A percentile compares a stretch with the other conserved stretches of the same genome.
Evolutionary conservation across 1,140 invertebrate species (phyloP).

Genomic region (Sipha flava): DNA sequence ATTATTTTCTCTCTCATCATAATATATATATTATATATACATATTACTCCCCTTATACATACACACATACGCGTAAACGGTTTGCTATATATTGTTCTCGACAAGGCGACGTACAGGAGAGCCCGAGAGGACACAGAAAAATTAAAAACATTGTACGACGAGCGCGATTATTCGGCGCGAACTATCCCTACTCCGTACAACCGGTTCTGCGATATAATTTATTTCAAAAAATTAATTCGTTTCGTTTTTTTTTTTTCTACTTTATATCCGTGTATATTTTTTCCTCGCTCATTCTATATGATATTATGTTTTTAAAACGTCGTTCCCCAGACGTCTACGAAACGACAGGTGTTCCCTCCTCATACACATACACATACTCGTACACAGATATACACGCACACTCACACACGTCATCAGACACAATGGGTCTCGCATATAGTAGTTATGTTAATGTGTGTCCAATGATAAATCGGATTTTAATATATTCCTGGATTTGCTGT

Average conservation of each 20-base stretch:
- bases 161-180: constrained; percentile 3
- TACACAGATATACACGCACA: background rate
- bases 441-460: constrained; percentile 22
- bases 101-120: background rate
- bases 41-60: no score
- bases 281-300: background rate
- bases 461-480: constrained; percentile 25
- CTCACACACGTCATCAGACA: background rate
- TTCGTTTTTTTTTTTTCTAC: background rate
- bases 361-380: background rate
- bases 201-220: constrained; percentile 25
- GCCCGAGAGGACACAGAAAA: background rate
- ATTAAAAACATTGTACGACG: background rate
- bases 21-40: background rate
- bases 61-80: no score
- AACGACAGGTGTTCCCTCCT: constrained; percentile 22
- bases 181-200: background rate
- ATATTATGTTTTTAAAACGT: constrained; percentile 21
- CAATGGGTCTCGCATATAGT: constrained; percentile 19
- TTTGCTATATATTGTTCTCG: no score
- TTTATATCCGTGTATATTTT: background rate
- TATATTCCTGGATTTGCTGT: constrained; percentile 11
- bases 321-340: constrained; percentile 7
- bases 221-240: constrained; percentile 24
- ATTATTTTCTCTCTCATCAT: background rate